These are phyloP conservation scores for Torymus texanus DNA, from an alignment of 2,888 invertebrate genomes.

Conservation along the genomic window DNA sequence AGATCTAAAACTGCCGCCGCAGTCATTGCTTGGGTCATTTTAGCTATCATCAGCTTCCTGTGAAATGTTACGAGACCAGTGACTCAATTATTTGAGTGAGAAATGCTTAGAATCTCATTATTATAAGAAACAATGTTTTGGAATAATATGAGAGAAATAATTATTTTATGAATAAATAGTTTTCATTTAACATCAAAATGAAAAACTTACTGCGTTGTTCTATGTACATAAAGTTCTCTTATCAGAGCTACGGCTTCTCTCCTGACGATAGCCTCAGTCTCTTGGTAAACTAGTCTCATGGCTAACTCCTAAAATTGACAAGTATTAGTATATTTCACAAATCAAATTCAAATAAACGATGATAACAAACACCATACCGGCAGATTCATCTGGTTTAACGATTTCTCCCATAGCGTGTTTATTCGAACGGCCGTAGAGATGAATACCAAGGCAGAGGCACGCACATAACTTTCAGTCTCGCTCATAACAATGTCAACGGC, in stretches of 20 bases:
- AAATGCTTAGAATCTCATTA: too few species aligned
- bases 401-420: conserved; percentile 81
- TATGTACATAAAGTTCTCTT: conserved; percentile 81
- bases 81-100: too few species aligned
- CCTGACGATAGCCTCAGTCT: conserved; percentile 86
- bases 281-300: conserved; percentile 79
- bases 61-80: conserved; percentile 4
- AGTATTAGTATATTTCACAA: too few species aligned
- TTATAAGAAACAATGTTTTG: too few species aligned
- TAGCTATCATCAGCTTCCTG: conserved; percentile 75
- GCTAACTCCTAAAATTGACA: conserved; percentile 69
- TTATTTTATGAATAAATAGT: neutral
- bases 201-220: conserved; percentile 77
- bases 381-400: conserved; percentile 79
- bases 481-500: conserved; percentile 81
- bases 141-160: neutral
- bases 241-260: conserved; percentile 83
- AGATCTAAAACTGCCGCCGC: conserved; percentile 83
- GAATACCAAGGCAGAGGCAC: conserved; percentile 85
- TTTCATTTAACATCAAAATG: neutral
- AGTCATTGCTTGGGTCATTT: conserved; percentile 81
- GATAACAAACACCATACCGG: conserved; percentile 76
- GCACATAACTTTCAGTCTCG: conserved; percentile 85
- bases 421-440: conserved; percentile 82
- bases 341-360: too few species aligned